Base-by-base conservation (phyloP, 2,888 invertebrate species). In the Onthophagus sagittarius region DNA sequence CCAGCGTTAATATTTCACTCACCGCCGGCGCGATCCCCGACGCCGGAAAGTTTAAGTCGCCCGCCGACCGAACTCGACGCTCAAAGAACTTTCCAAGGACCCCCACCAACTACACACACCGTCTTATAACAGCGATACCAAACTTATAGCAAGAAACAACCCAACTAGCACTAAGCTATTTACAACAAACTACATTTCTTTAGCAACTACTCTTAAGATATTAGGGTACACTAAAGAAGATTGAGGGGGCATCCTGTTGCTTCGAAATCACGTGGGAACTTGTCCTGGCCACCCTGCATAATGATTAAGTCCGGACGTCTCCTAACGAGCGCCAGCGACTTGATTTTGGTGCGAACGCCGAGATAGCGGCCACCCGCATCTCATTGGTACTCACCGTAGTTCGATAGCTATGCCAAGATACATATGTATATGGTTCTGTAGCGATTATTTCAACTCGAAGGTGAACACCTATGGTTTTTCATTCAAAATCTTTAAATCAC, bases 1-100 rank as follows among this genome's bases (percentile, higher is more conserved):
- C 39, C 39, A 53, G 83, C 81, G 80, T 82, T 82, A 83, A 84
- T 84, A 84, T 82, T 83, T 84, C 82, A 83, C 82, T 82, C 83
- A 81, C 79, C 79, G 79, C 78, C 76, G 77, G 39, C 11, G 39
- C 39, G 39, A 53, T 53, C 39, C 39, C 39, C 39, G 11, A 53
- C 39, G 7, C 39, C 11, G 9, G 7, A 53, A 53, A 53, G 9
- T 53, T 53, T 11, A 23, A 23, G 23, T 23, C 23, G 23, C 3
- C 23, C 23, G 23, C 1, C 23, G 23, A 23, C 23, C 23, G 23
- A 23, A 23, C 23, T 23, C 23, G 23, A 23, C 23, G 23, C 23
- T 23, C 23, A 23, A 23, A 23, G 23, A 23, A 23, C 23, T 23
- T 23, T 23, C 23, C 23, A 23, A 23, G 23, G 23, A 23, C 3